Base-by-base conservation (phyloP, 2,113 vertebrate species). In the Hucho hucho region DNA sequence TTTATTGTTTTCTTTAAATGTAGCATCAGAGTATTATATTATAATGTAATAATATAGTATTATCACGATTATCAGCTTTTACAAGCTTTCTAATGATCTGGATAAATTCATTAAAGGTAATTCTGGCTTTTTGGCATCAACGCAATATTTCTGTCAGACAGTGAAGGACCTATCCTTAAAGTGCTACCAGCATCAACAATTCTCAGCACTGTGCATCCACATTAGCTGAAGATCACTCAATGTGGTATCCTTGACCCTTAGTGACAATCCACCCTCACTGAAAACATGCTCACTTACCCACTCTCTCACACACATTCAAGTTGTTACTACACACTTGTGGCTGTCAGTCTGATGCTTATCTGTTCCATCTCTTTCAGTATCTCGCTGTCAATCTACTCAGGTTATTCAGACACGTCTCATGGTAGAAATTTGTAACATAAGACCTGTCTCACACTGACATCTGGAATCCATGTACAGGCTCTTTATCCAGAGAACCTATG, bases 381-480 rank as follows among this genome's bases (percentile, higher is more conserved):
- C 49, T 18, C 13, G 3, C 49, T 53, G 49, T 53, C 49, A 53
- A 18, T 67, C 28, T n/a, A 0, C 26, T 18, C 53, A 59, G 72
- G 37, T 20, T 65, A 28, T 47, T 24, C 14, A 53, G 59, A 61
- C 29, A 73, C 11, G 63, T 14, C 14, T 64, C 53, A 43, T 3
- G 70, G 37, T 25, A 73, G 20, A 64, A 14, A 61, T 59, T 25
- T 37, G 13, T 32, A 25, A 73, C 59, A 14, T 14, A 32, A 66
- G 16, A 32, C 9, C 16, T n/a, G 29, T 67, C 14, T 32, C 3
- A 14, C 16, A 16, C 29, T 64, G 68, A 74, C 85, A 87, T 83
- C 85, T 87, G 85, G 85, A 79, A 81, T 72, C 83, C 75, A 79
- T 84, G 47, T 70, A 83, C 64, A 65, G 47, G 72, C 73, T 67